phyloP scores from a whole-genome alignment of 2,888 invertebrate species.

The Tubulanus polymorphus region DNA sequence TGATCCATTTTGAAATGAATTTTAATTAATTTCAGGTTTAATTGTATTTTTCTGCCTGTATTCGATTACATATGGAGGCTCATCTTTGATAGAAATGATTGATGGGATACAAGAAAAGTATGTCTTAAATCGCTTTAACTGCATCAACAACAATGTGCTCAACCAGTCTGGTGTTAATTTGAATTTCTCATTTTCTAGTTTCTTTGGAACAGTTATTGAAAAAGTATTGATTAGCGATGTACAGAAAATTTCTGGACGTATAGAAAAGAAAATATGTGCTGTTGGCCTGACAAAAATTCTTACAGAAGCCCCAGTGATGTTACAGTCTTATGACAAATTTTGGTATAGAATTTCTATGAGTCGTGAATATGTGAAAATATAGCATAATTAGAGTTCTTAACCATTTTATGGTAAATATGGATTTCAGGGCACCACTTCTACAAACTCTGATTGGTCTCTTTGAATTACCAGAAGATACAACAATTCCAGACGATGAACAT shows the following conservation, averaged over 20 bases:
- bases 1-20: neutral
- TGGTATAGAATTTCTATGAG: conserved; percentile 54
- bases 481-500: conserved; percentile 69
- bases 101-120: conserved; percentile 82
- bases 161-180: no score
- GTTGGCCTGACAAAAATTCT: conserved; percentile 83
- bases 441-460: conserved; percentile 79
- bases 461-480: conserved; percentile 82
- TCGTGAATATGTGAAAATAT: neutral
- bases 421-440: conserved; percentile 56
- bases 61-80: conserved; percentile 74
- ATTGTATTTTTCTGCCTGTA: conserved; percentile 88
- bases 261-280: conserved; percentile 86
- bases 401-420: neutral
- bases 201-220: conserved; percentile 95
- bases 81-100: conserved; percentile 69
- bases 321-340: conserved; percentile 61
- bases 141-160: no score
- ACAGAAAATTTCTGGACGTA: conserved; percentile 75
- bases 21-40: conserved; percentile 57
- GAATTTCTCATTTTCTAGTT: conserved; percentile 57
- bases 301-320: conserved; percentile 68
- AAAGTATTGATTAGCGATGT: conserved; percentile 81
- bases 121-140: no score
- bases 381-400: neutral